Base-by-base conservation (phyloP, 2,113 vertebrate species). In the Poecilia latipinna region DNA sequence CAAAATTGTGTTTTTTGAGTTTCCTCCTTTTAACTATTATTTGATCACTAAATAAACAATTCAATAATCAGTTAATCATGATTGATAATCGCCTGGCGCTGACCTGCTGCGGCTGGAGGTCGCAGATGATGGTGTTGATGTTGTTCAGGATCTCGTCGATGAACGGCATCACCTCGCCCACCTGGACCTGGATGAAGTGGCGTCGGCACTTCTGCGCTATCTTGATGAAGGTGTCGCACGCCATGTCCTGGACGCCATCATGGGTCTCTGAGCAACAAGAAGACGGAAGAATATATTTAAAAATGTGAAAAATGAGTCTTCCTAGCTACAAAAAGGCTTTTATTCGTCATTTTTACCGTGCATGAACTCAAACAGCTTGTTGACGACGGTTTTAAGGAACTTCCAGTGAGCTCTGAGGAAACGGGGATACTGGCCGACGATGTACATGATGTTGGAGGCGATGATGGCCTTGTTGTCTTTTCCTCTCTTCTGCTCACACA, bases 381-480 rank as follows among this genome's bases (percentile, higher is more conserved):
- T 99, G 87, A 99, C 98, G 12, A 99, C 98, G 0, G 98, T 99
- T 92, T 99, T 99, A 86, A 99, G 95, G 92, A 99, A 99, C 84
- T 99, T 99, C 98, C 98, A 99, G 86, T 99, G 98, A 72, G 98
- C 98, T 92, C 98, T 95, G 90, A 99, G 94, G 86, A 99, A 99
- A 12, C 98, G 95, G 73, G 98, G 98, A 89, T 99, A 99, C 91
- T 99, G 98, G 86, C 98, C 98, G 76, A 99, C 98, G 79, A 99
- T 99, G 70, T 99, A 99, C 98, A 99, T 99, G 86, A 99, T 99
- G 94, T 99, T 99, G 78, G 98, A 99, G 84, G 98, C 98, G 67
- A 99, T 99, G 91, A 99, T 99, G 87, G 98, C 98, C 95, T 99
- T 99, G 88, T 99, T 99, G 94, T 99, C 98, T 91, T 99, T 99